These are phyloP conservation scores for Siphonodentalium dalli DNA, from an alignment of 2,888 invertebrate genomes.

Conservation along the genomic window DNA sequence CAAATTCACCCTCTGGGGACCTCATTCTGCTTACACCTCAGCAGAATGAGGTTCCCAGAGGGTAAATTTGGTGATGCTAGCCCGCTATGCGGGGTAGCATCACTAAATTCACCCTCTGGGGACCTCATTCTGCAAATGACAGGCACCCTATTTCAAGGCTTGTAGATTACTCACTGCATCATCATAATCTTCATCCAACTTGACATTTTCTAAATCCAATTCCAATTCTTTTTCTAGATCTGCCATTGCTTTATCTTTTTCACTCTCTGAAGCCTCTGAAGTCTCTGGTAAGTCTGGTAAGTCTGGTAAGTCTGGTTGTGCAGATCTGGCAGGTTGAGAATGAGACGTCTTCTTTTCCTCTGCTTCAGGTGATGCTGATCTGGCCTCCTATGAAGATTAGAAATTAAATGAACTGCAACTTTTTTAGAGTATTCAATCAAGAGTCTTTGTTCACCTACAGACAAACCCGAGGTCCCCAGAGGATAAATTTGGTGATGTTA, in stretches of 20 bases:
- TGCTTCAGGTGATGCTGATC: background rate
- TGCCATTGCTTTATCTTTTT: constrained; percentile 35
- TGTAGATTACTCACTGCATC: constrained; percentile 69
- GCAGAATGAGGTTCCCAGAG: no score
- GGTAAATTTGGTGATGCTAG: no score
- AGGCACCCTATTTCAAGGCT: no score
- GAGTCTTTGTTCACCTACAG: no score
- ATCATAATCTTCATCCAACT: constrained; percentile 81
- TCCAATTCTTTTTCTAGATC: constrained; percentile 77
- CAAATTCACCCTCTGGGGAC: no score
- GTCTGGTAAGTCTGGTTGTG: constrained; percentile 3
- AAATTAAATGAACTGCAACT: background rate
- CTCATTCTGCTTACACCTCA: no score
- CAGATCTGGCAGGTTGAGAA: constrained; percentile 5
- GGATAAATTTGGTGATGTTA: no score
- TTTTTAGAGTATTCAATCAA: background rate
- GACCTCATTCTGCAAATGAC: no score
- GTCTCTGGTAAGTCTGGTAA: background rate
- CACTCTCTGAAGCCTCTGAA: constrained; percentile 23
- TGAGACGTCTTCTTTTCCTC: constrained; percentile 6
- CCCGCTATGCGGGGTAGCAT: no score
- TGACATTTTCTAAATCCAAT: constrained; percentile 82
- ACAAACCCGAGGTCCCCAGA: no score
- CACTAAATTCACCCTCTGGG: no score
- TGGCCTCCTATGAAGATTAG: background rate